Evolutionary conservation across 2,797 vertebrate genomes (phyloP).

Genomic region (Moxostoma hubbsi): DNA sequence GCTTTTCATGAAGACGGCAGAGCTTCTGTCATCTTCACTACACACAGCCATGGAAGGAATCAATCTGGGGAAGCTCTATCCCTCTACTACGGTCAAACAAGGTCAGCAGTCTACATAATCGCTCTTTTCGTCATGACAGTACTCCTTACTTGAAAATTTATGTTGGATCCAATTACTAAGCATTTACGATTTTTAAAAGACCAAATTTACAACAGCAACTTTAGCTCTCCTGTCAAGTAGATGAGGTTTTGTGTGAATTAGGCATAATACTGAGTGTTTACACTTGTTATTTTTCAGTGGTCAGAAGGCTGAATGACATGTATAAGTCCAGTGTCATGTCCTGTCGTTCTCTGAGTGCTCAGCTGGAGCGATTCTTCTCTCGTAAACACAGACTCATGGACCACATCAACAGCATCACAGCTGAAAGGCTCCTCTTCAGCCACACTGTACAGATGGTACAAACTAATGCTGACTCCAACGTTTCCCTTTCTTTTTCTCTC

Average conservation of each 20-base stretch:
- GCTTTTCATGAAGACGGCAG: conserved; percentile 91
- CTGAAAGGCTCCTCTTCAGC: conserved; percentile 94
- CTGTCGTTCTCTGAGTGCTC: conserved; percentile 88
- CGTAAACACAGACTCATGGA: conserved; percentile 96
- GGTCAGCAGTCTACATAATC: conserved; percentile 71
- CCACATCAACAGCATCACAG: conserved; percentile 91
- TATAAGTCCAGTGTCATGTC: conserved; percentile 92
- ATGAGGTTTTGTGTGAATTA: not conserved
- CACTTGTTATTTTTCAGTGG: conserved; percentile 74
- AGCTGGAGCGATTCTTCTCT: conserved; percentile 90
- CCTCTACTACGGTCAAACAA: conserved; percentile 93
- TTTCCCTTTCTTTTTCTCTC: no score
- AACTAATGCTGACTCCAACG: not conserved
- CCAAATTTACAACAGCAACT: no score
- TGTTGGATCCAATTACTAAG: no score
- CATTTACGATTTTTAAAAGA: no score
- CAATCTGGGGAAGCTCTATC: conserved; percentile 90
- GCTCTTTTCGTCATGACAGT: not conserved
- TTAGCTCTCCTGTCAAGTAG: not conserved
- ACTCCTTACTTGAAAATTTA: no score
- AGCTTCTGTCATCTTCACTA: conserved; percentile 88
- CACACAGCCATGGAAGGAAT: conserved; percentile 91
- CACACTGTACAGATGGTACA: conserved; percentile 94
- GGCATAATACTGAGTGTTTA: not conserved
- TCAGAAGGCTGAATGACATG: conserved; percentile 90